Conservation (phyloP, 2,113 vertebrate species). For the Actinemys pallida region DNA sequence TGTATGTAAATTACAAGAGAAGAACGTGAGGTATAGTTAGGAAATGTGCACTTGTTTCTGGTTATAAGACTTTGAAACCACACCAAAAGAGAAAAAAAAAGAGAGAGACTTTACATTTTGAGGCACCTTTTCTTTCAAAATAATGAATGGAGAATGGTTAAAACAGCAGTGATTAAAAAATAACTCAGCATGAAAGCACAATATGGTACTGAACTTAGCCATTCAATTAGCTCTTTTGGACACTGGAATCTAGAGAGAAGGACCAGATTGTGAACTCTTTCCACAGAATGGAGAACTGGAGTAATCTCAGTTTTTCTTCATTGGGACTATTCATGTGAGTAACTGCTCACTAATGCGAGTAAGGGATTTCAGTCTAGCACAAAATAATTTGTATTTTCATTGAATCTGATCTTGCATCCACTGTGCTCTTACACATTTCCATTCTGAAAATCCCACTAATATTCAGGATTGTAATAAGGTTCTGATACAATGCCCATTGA, state of each 20-base stretch:
- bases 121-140: constrained; percentile 53
- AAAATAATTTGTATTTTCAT: background rate
- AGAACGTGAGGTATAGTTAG: constrained; percentile 76
- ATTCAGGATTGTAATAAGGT: background rate
- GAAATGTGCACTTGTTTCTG: constrained; percentile 70
- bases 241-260: background rate
- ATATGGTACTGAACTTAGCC: constrained; percentile 30
- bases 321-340: background rate
- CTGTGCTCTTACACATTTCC: background rate
- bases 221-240: background rate
- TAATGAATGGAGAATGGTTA: constrained; percentile 22
- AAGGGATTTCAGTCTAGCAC: background rate
- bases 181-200: constrained; percentile 32
- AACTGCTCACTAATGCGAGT: background rate
- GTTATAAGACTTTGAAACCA: constrained; percentile 68
- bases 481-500: background rate
- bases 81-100: constrained; percentile 34
- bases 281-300: background rate
- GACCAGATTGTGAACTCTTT: background rate
- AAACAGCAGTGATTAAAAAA: constrained; percentile 50
- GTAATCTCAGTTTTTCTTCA: background rate
- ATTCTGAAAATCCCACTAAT: background rate
- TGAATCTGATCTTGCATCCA: background rate
- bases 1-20: constrained; percentile 78
- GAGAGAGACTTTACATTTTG: constrained; percentile 44